A percentile compares a stretch with the other conserved stretches of the same genome.
phyloP scores from a whole-genome alignment of 2,113 vertebrate species.

The Diphyllodes magnificus region DNA sequence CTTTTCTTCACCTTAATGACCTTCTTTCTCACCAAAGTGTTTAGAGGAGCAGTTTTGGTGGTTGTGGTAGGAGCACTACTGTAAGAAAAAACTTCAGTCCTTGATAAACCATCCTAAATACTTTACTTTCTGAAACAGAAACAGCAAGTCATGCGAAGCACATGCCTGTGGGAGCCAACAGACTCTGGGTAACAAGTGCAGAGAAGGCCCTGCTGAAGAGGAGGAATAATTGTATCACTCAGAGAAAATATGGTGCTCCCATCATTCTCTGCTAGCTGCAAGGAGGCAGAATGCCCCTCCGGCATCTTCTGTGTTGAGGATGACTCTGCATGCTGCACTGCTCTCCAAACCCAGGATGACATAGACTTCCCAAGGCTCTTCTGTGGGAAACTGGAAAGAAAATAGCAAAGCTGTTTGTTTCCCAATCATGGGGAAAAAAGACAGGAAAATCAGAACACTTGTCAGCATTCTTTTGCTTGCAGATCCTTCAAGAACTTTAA shows the following conservation, averaged over 20 bases:
- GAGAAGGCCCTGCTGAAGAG: neutral
- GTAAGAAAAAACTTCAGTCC: neutral
- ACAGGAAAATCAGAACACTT: neutral
- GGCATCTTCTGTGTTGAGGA: neutral
- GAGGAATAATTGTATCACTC: rapidly evolving
- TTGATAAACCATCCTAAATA: neutral
- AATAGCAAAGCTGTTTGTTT: neutral
- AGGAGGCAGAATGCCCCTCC: neutral
- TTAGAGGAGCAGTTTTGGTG: neutral
- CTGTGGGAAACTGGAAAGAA: neutral
- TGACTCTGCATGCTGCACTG: rapidly evolving
- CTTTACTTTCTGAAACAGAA: neutral
- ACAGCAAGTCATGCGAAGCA: neutral
- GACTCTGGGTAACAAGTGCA: neutral
- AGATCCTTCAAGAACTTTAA: neutral
- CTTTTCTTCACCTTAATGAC: neutral
- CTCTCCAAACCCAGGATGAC: neutral
- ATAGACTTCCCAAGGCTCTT: neutral
- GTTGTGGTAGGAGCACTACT: neutral
- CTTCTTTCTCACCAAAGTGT: neutral
- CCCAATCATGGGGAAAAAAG: neutral
- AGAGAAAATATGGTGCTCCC: neutral
- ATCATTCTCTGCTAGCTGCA: neutral
- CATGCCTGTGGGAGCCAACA: neutral
- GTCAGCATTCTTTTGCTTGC: neutral